A percentile compares a stretch with the other conserved stretches of the same genome.
phyloP scores from a whole-genome alignment of 1,140 invertebrate genomes.

The Triops cancriformis region DNA sequence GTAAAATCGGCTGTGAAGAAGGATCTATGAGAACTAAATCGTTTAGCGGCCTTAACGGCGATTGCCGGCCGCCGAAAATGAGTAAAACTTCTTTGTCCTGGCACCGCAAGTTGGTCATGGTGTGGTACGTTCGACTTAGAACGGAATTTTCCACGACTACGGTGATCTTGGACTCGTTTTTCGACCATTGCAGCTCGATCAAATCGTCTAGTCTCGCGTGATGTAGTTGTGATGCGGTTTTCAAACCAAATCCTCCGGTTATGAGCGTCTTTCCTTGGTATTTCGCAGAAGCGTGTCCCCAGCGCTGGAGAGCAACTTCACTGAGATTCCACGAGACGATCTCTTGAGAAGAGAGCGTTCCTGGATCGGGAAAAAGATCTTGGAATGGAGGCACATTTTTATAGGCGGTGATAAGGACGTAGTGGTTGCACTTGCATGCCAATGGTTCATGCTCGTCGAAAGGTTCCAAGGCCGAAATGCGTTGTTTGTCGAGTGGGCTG shows the following conservation, averaged over 20 bases:
- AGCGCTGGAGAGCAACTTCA: background rate
- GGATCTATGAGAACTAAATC: background rate
- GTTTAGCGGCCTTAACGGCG: background rate
- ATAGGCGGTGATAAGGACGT: constrained; percentile 40
- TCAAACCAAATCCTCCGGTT: background rate
- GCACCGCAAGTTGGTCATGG: background rate
- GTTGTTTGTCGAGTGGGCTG: constrained; percentile 37
- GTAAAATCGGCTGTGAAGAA: constrained; percentile 15
- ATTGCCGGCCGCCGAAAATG: background rate
- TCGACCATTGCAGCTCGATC: background rate
- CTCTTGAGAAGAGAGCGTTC: background rate
- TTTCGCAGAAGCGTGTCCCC: background rate
- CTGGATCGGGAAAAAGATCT: background rate
- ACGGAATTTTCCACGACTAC: background rate
- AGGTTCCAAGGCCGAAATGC: constrained; percentile 41
- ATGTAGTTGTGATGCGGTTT: background rate
- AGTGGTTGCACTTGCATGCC: constrained; percentile 48
- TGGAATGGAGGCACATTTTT: constrained; percentile 29
- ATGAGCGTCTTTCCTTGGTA: background rate
- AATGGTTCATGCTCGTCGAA: constrained; percentile 52
- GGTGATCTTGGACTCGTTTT: background rate
- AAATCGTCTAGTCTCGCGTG: background rate
- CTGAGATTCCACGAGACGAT: background rate
- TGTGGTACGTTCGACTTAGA: background rate
- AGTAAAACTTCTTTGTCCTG: background rate